These are phyloP conservation scores for Trematomus bernacchii DNA, from an alignment of 2,797 vertebrate genomes.

Conservation along the genomic window DNA sequence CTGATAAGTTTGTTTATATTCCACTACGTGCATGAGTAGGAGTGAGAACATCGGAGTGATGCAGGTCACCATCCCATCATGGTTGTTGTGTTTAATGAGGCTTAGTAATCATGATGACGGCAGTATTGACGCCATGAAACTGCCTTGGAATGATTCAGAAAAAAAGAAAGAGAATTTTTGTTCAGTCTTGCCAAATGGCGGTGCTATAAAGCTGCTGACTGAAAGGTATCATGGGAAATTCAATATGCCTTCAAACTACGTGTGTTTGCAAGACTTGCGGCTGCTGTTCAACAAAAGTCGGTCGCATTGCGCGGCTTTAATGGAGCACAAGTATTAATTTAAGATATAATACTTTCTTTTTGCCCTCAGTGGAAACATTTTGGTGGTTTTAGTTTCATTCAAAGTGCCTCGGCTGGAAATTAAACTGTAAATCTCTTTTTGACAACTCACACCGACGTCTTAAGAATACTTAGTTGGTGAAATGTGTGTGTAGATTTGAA, in stretches of 20 bases:
- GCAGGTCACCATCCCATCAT: neutral
- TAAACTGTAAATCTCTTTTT: neutral
- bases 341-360: too few relatives aligned
- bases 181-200: too few relatives aligned
- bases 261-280: too few relatives aligned
- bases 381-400: neutral
- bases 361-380: neutral
- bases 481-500: neutral
- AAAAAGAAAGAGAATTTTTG: too few relatives aligned
- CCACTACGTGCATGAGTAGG: slow-evolving; percentile 2
- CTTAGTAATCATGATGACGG: slow-evolving; percentile 16
- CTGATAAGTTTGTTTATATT: neutral
- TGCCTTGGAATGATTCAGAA: slow-evolving; percentile 1
- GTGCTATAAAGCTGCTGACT: too few relatives aligned
- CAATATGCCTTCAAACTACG: too few relatives aligned
- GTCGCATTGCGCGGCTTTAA: too few relatives aligned
- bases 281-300: too few relatives aligned
- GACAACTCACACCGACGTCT: neutral
- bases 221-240: too few relatives aligned
- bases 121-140: neutral
- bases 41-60: neutral
- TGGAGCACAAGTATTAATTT: too few relatives aligned
- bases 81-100: neutral
- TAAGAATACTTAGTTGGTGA: neutral
- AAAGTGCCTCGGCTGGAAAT: neutral